Percentiles rank a stretch among this genome's conserved stretches.
These are phyloP conservation scores for Heliothis virescens DNA, from an alignment of 1,140 invertebrate species.

Conservation along the genomic window DNA sequence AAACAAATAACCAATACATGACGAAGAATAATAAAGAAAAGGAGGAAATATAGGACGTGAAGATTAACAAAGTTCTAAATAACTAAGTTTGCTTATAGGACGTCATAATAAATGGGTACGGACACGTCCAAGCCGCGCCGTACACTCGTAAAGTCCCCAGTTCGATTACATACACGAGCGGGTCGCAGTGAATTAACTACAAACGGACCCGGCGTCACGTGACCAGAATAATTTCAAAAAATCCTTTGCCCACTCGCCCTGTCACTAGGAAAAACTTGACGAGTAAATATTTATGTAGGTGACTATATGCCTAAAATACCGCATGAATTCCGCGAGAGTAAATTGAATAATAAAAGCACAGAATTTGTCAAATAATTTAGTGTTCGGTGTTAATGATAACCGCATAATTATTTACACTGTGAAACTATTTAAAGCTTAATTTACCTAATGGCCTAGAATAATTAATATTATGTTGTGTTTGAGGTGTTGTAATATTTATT, in stretches of 20 bases:
- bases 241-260: conserved; percentile 45
- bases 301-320: background rate
- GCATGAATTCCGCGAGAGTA: background rate
- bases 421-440: conserved; percentile 31
- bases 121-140: conserved; percentile 50
- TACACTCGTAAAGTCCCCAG: conserved; percentile 58
- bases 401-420: conserved; percentile 30
- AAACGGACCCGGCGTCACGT: conserved; percentile 55
- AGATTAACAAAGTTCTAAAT: conserved; percentile 52
- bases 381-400: conserved; percentile 20
- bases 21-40: conserved; percentile 34
- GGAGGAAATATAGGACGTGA: conserved; percentile 37
- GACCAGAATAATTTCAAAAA: conserved; percentile 61
- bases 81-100: conserved; percentile 48
- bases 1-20: conserved; percentile 40
- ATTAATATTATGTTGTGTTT: background rate
- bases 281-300: conserved; percentile 35
- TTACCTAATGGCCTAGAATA: conserved; percentile 18
- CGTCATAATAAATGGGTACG: conserved; percentile 52
- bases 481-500: conserved; percentile 13
- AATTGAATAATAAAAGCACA: conserved; percentile 1
- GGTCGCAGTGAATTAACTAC: conserved; percentile 61
- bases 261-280: conserved; percentile 30
- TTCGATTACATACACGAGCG: conserved; percentile 60
- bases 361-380: conserved; percentile 23